Conservation (phyloP, 2,797 vertebrate genomes). For the Margarornis squamiger region DNA sequence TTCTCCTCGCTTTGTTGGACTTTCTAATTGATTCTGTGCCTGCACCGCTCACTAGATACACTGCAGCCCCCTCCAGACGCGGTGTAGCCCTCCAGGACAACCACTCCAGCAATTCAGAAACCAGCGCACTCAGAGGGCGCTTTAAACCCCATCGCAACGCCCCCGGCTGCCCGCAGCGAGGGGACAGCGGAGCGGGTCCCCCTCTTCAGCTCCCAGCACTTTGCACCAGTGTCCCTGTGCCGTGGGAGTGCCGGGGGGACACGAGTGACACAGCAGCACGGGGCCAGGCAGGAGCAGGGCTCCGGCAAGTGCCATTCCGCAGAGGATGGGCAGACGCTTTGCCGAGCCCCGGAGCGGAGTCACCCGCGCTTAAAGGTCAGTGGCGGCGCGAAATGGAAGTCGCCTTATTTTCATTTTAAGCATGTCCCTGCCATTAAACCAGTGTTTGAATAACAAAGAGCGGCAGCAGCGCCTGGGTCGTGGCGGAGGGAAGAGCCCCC, state of each 20-base stretch:
- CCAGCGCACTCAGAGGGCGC: slow-evolving; percentile 16
- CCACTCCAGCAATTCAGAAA: slow-evolving; percentile 52
- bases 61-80: neutral
- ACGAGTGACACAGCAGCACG: accelerated
- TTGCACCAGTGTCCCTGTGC: accelerated
- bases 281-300: neutral
- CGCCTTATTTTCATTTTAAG: slow-evolving; percentile 55
- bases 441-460: slow-evolving; percentile 40
- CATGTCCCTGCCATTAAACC: slow-evolving; percentile 44
- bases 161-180: neutral
- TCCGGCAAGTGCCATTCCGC: neutral
- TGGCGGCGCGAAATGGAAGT: slow-evolving; percentile 14
- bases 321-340: neutral
- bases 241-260: accelerated
- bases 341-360: slow-evolving; percentile 11
- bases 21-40: slow-evolving; percentile 43
- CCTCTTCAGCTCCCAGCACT: neutral
- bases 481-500: accelerated
- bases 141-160: neutral
- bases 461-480: neutral
- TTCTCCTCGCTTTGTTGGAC: neutral
- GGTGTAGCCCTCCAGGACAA: slow-evolving; percentile 7
- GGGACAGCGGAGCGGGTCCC: accelerated
- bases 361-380: slow-evolving; percentile 60
- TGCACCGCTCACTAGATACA: neutral